These are phyloP conservation scores for Philopedon plagiatum DNA, from an alignment of 2,888 invertebrate species.

Conservation along the genomic window DNA sequence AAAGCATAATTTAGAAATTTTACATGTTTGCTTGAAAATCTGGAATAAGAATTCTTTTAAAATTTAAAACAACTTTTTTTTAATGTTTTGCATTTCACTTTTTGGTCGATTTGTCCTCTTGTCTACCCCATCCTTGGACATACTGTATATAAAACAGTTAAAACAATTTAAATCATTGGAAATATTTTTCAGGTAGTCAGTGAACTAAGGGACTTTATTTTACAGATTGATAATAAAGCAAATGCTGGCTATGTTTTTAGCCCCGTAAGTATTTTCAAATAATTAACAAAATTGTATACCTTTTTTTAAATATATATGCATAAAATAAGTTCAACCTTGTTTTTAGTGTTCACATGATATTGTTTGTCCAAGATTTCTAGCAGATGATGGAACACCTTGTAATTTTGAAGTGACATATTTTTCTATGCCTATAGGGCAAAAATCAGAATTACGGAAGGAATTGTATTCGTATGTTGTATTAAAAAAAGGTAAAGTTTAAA, in stretches of 20 bases:
- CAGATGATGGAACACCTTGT: constrained; percentile 80
- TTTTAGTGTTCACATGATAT: constrained; percentile 86
- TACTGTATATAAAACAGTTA: too few species aligned
- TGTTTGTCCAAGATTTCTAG: constrained; percentile 80
- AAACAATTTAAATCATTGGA: not conserved
- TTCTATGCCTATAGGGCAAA: constrained; percentile 71
- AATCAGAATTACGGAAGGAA: constrained; percentile 70
- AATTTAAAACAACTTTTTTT: too few species aligned
- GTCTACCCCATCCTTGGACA: too few species aligned
- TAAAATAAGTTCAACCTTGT: too few species aligned
- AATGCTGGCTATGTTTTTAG: constrained; percentile 78
- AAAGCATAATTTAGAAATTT: too few species aligned
- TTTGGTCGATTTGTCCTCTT: too few species aligned
- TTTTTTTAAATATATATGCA: too few species aligned
- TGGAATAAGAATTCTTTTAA: too few species aligned
- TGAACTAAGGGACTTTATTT: constrained; percentile 87
- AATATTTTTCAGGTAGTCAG: constrained; percentile 72
- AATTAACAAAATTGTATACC: too few species aligned
- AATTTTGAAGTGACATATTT: constrained; percentile 81
- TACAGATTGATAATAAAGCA: constrained; percentile 69
- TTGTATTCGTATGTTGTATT: constrained; percentile 86
- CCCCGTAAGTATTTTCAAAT: constrained; percentile 80
- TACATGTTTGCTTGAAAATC: too few species aligned
- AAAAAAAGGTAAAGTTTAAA: constrained; percentile 79
- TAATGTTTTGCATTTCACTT: too few species aligned